Conservation (phyloP, 2,113 vertebrate species). For the Pitta sordida region DNA sequence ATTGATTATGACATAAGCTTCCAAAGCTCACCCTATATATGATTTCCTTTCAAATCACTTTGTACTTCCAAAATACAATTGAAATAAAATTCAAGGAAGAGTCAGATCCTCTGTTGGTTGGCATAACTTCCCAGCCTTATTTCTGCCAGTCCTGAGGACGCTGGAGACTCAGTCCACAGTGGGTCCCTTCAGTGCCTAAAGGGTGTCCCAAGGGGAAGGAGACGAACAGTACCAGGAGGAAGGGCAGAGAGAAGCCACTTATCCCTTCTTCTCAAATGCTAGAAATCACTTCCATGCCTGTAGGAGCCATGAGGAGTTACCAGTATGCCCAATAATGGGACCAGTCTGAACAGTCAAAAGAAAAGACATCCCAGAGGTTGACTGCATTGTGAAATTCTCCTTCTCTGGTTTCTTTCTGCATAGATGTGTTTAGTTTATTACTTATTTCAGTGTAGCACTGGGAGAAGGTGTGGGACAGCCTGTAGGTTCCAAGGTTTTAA, state of each 20-base stretch:
- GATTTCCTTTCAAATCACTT: background rate
- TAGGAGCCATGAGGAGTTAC: background rate
- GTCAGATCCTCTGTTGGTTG: background rate
- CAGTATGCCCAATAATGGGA: background rate
- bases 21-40: background rate
- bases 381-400: background rate
- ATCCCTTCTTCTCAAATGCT: background rate
- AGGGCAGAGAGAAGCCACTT: fast-evolving
- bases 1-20: background rate
- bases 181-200: background rate
- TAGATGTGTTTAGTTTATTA: conserved; percentile 22
- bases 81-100: background rate
- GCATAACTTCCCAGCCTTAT: background rate
- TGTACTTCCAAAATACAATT: background rate
- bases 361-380: background rate
- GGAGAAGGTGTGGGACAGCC: conserved; percentile 11
- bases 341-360: background rate
- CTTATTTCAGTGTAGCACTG: background rate
- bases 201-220: background rate
- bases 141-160: background rate
- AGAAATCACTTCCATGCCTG: background rate
- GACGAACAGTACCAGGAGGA: background rate
- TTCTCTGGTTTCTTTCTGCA: background rate
- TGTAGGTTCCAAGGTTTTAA: conserved; percentile 21
- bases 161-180: background rate